Conservation (phyloP, 2,888 invertebrate species). For the Germaria angustata region DNA sequence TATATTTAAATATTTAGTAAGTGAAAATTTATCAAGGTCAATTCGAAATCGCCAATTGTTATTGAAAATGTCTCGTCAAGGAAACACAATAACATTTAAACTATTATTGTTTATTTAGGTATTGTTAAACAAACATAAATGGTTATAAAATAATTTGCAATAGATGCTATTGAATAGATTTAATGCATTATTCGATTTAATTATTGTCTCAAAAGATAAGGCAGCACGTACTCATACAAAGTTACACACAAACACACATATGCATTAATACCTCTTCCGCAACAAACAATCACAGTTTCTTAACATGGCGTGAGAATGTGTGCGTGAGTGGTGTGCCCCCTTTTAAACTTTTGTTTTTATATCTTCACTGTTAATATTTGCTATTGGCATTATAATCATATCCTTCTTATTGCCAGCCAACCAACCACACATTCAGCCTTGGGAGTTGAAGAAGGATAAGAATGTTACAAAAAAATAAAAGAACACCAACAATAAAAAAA, state of each 20-base stretch:
- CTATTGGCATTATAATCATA: conserved; percentile 60
- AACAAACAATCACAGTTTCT: neutral
- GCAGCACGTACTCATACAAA: neutral
- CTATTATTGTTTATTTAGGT: neutral
- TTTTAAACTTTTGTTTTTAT: neutral
- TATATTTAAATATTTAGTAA: too few relatives aligned
- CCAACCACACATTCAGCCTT: neutral
- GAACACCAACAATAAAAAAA: neutral
- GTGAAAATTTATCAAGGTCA: too few relatives aligned
- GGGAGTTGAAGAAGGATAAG: neutral
- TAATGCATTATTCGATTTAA: conserved; percentile 47
- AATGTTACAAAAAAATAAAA: neutral
- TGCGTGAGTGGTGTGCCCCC: too few relatives aligned
- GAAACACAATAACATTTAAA: neutral
- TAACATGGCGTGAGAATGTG: too few relatives aligned
- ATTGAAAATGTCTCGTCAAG: neutral
- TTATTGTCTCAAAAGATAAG: conserved; percentile 46
- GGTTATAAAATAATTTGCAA: conserved; percentile 20
- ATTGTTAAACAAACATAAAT: neutral
- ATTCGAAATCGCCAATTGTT: too few relatives aligned
- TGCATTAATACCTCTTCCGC: neutral
- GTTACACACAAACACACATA: neutral
- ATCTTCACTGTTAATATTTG: conserved; percentile 53
- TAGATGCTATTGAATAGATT: conserved; percentile 25
- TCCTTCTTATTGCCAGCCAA: conserved; percentile 20